Evolutionary conservation across 37 sponge, comb jelly and placozoan species (phyloP), one percentile per base, ranked within the genome.

Genomic region (Agelas oroides): DNA sequence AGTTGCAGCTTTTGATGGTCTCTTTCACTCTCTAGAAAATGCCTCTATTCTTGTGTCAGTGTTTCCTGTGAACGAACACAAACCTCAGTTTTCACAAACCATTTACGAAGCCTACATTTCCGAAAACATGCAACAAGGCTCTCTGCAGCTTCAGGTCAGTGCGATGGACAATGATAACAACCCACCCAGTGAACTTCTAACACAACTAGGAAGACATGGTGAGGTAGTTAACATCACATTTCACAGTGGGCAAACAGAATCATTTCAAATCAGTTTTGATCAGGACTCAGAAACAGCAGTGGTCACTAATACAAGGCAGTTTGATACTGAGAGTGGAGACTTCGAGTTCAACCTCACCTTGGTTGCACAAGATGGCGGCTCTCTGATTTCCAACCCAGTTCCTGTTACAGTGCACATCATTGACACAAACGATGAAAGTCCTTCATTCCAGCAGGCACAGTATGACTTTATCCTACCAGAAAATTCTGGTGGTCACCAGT

Each of bases 31-130:
- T 25, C 3, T 3, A 5, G 16, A 34, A 15, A 71, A 72, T 58
- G 91, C 91, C 17, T 84, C 74, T 67, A 70, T 89, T 23, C 70
- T 33, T 24, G 54, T 94, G 2, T 59, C 70, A 5, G 88, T 94
- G 1, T 60, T 63, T 16, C 84, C 87, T 25, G 80, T 88, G 37
- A 94, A 94, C 70, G 94, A 94, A 39, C 76, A 84, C 53, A 46
- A 71, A 20, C 94, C 94, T 30, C 30, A 13, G 11, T 89, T 94
- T 62, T n/a, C 70, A 36, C 15, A 72, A 35, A 39, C 36, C 0
- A 40, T 24, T 27, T 94, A 94, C 71, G 27, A 28, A 20, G 59
- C 76, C 24, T 23, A 24, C 18, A 39, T 86, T 14, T 46, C 55
- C 52, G 94, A 94, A 70, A 79, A 86, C 68, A 13, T 15, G 0